Evolutionary conservation across 2,888 invertebrate species (phyloP), one percentile per base, ranked within the genome.

Genomic region (Drosophila kokeensis): DNA sequence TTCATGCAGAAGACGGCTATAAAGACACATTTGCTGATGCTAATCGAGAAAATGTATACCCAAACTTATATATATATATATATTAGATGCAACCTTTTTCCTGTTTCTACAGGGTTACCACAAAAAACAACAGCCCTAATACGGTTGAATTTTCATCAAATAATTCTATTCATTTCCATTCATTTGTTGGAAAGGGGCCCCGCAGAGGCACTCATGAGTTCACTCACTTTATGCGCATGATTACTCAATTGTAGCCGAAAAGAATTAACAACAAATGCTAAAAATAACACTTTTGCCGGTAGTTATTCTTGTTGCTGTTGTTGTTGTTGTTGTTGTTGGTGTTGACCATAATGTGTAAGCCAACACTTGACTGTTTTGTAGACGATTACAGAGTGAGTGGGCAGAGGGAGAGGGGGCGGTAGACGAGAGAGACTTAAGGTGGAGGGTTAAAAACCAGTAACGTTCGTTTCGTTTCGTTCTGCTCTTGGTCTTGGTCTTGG

Each of bases 391-490:
- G 8, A 42, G 38, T 34, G 34, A 38, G 15, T 21, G n/a, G 50
- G 10, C 11, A 11, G 32, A 2, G 13, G 11, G 50, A 13, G 29
- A n/a, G 38, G 18, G 52, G 40, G 32, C 29, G 15, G n/a, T 10
- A 29, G 11, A 21, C 18, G 18, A 10, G 38, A n/a, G 38, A 2
- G 24, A 24, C 15, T 45, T 45, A 4, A 45, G 45, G 45, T 45
- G 45, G 15, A 24, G 45, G 45, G 21, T 11, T 27, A 10, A 24
- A 32, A 32, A 62, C 50, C 29, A 87, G 84, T 84, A 87, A 82
- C 38, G 80, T 82, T 82, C 87, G 87, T 81, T 87, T 82, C 87
- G 87, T 81, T 87, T 82, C 87, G 89, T 77, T 87, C 88, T 76
- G 76, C 62, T 74, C 38, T 36, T 38, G 36, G 36, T 54, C 36